These are phyloP conservation scores for Paralvinella palmiformis DNA, from an alignment of 1,140 invertebrate species.

Conservation along the genomic window DNA sequence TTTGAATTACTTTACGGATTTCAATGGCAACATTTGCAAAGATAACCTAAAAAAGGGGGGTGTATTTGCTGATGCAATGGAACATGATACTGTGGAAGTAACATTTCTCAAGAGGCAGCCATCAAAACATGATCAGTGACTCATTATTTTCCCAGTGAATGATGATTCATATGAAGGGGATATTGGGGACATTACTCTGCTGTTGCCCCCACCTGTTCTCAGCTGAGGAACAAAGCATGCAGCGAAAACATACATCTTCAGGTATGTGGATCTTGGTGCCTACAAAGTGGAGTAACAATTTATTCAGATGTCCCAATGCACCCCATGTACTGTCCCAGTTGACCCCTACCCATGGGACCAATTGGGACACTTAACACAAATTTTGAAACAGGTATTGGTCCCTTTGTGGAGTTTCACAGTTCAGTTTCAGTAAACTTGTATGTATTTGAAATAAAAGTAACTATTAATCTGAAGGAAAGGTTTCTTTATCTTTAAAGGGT, in stretches of 20 bases:
- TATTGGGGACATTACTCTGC: background rate
- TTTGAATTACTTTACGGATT: background rate
- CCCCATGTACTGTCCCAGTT: too few relatives aligned
- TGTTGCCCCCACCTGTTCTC: conserved; percentile 1
- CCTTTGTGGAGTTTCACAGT: too few relatives aligned
- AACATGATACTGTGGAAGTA: background rate
- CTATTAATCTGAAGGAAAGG: too few relatives aligned
- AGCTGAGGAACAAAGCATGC: background rate
- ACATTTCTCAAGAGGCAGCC: background rate
- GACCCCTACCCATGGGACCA: too few relatives aligned
- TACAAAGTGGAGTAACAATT: too few relatives aligned
- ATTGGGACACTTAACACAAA: too few relatives aligned
- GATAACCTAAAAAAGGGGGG: background rate
- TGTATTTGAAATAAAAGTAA: too few relatives aligned
- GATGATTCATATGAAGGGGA: background rate
- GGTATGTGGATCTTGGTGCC: too few relatives aligned
- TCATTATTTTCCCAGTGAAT: background rate
- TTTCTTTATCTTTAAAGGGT: too few relatives aligned
- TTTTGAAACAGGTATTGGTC: too few relatives aligned
- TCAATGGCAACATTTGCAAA: conserved; percentile 2
- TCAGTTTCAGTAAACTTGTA: too few relatives aligned
- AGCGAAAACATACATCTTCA: background rate
- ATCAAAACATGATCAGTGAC: background rate
- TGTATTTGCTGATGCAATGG: background rate
- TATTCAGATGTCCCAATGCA: too few relatives aligned